Conservation (phyloP, 2,888 invertebrate species). For the Acronicta psi region DNA sequence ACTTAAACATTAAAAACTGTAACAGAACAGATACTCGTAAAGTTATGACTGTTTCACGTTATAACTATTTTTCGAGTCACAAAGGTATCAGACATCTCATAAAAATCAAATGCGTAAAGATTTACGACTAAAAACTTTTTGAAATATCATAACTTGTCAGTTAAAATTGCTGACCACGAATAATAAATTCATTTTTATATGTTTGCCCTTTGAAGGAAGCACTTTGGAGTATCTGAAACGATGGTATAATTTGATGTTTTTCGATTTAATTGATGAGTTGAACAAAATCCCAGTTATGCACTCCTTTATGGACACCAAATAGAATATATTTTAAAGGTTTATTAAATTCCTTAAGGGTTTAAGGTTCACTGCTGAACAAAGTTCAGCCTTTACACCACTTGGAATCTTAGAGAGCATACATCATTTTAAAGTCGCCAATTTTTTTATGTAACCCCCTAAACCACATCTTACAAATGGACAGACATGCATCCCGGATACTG, state of each 20-base stretch:
- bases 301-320: no score
- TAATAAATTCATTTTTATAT: constrained; percentile 80
- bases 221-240: constrained; percentile 64
- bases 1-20: constrained; percentile 27
- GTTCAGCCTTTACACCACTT: constrained; percentile 3
- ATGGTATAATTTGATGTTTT: constrained; percentile 65
- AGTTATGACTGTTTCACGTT: constrained; percentile 50
- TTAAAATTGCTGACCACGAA: constrained; percentile 77
- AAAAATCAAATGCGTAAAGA: constrained; percentile 83
- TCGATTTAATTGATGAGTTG: constrained; percentile 54
- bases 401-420: constrained; percentile 12
- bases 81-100: constrained; percentile 73
- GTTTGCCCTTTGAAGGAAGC: constrained; percentile 59
- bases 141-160: constrained; percentile 84
- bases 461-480: constrained; percentile 44
- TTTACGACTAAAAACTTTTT: constrained; percentile 82
- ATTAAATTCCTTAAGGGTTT: no score
- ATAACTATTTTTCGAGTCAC: constrained; percentile 59
- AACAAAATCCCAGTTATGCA: constrained; percentile 32
- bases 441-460: constrained; percentile 48
- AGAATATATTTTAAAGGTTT: no score
- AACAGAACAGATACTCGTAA: constrained; percentile 22
- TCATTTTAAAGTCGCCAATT: constrained; percentile 29
- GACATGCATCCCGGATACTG: constrained; percentile 51
- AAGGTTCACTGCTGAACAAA: no score